Conservation (phyloP, 1,140 invertebrate genomes). For the Tenebrio molitor region DNA sequence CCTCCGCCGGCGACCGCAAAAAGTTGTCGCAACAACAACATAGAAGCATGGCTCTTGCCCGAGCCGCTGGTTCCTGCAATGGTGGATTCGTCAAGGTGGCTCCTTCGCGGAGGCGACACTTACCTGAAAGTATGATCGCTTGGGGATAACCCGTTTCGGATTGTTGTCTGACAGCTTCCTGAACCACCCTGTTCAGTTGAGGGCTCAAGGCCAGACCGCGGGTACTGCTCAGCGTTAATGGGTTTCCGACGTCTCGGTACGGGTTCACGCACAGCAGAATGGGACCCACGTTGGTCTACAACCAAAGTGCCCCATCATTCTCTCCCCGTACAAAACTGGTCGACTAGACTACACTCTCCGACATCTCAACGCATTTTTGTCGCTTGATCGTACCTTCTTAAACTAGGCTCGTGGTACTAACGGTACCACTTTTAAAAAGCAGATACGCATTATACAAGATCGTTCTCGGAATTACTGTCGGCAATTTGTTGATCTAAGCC, state of each 20-base stretch:
- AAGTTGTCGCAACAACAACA: slow-evolving; percentile 89
- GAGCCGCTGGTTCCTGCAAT: slow-evolving; percentile 88
- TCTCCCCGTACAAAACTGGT: background rate
- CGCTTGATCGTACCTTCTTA: too few species aligned
- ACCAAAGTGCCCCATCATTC: slow-evolving; percentile 50
- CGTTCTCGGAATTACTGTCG: too few species aligned
- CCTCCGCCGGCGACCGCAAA: slow-evolving; percentile 95
- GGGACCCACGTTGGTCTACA: slow-evolving; percentile 93
- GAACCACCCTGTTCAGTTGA: slow-evolving; percentile 88
- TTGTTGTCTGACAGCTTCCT: slow-evolving; percentile 93
- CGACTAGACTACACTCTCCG: background rate
- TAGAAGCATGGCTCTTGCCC: slow-evolving; percentile 95
- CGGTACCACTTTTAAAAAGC: too few species aligned
- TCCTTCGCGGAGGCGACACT: slow-evolving; percentile 52
- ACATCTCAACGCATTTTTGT: too few species aligned
- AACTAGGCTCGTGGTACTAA: too few species aligned
- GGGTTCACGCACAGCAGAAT: slow-evolving; percentile 92
- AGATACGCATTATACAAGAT: too few species aligned
- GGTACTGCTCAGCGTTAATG: slow-evolving; percentile 88
- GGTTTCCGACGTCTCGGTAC: slow-evolving; percentile 88
- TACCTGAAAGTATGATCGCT: slow-evolving; percentile 91
- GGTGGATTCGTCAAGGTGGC: slow-evolving; percentile 28
- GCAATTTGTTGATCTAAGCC: too few species aligned
- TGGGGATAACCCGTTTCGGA: slow-evolving; percentile 95
- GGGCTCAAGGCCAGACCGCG: slow-evolving; percentile 75